Evolutionary conservation across 53 echinoderm and acorn worm genomes (phyloP), one percentile per base, ranked within the genome.

Genomic region (Glandiceps talaboti): DNA sequence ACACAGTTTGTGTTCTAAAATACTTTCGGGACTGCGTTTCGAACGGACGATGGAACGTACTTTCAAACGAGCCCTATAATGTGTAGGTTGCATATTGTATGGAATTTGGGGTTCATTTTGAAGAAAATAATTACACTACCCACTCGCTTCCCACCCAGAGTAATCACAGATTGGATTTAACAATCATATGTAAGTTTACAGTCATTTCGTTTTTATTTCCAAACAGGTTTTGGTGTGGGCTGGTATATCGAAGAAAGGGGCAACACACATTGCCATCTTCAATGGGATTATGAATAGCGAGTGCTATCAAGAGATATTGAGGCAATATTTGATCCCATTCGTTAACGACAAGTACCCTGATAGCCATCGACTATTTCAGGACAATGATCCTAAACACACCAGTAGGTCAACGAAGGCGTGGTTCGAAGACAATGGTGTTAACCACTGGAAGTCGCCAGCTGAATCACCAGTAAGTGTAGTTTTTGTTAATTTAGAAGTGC

Each of bases 371-470:
- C 64, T 45, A 20, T 76, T 88, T 45, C 88, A 84, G 45, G 88
- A 88, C 64, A 82, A 89, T 14, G 84, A 86, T 33, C 89, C 89
- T 0, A 86, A 89, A 29, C 89, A 89, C 74, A 74, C 78, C 0
- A 86, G 86, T 32, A 1, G 74, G 6, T 29, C 20, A 20, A 76
- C 81, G 0, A 79, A 32, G 30, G 33, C 25, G 0, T 79, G 75
- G 30, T 77, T 84, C 80, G 77, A 33, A 25, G 82, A 81, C 27
- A 75, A 82, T 27, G 29, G 28, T 10, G 82, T 80, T 32, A 83
- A 72, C 76, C 86, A 86, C 80, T 89, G 89, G 89, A 85, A 45
- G 33, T 86, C 86, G 26, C 89, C 89, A 0, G 79, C 89, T 0
- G 79, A 85, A 26, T 80, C 77, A 45, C 89, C 89, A 0, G 64